A percentile compares a stretch with the other conserved stretches of the same genome.
phyloP scores from a whole-genome alignment of 2,797 vertebrate species.

The Ptychobarbus kaznakovi region DNA sequence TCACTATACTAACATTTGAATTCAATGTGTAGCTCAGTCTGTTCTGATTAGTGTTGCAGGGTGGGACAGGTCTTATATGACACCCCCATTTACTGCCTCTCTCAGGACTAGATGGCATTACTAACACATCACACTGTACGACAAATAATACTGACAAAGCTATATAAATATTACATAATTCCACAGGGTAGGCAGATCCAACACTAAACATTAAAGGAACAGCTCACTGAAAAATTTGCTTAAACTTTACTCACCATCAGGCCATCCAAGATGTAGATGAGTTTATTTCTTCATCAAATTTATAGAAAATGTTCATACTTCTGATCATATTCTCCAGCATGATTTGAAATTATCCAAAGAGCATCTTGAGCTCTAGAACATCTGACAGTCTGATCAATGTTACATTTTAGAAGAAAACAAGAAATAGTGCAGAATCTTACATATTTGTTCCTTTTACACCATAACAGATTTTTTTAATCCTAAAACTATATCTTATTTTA shows the following conservation, averaged over 20 bases:
- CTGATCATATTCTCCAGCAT: background rate
- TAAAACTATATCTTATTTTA: background rate
- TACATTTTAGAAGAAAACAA: background rate
- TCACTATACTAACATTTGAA: background rate
- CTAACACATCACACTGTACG: background rate
- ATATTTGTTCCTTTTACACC: background rate
- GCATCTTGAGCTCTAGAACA: background rate
- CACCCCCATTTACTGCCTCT: slow-evolving; percentile 2
- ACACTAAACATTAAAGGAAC: background rate
- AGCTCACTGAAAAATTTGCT: background rate
- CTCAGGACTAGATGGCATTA: slow-evolving; percentile 2
- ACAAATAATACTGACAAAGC: background rate
- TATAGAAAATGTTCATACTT: background rate
- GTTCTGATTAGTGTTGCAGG: background rate
- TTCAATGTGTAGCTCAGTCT: background rate
- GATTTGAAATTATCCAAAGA: background rate
- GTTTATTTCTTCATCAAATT: background rate
- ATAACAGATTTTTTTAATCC: background rate
- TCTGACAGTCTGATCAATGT: background rate
- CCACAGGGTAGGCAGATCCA: background rate
- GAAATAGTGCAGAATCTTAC: background rate
- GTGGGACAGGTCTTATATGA: background rate
- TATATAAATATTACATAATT: background rate
- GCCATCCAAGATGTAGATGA: background rate
- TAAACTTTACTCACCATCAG: background rate